phyloP scores from a whole-genome alignment of 2,113 vertebrate genomes.

The Saiga tatarica region DNA sequence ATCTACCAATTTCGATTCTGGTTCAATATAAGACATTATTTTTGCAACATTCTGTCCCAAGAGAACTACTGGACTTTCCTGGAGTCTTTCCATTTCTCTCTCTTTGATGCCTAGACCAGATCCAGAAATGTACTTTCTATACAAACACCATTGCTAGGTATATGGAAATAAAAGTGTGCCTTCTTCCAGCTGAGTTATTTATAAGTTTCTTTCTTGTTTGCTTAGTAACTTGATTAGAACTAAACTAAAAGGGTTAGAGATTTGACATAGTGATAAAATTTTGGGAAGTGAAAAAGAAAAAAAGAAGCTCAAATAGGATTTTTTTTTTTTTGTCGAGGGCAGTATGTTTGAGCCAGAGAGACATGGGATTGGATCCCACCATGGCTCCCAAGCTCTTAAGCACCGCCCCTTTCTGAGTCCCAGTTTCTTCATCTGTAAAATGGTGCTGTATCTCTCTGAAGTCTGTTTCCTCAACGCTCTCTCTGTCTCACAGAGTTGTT shows the following conservation, averaged over 20 bases:
- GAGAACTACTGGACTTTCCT: not conserved
- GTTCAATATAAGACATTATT: not conserved
- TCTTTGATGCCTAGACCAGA: not conserved
- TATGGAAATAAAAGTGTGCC: not conserved
- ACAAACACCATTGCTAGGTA: not conserved
- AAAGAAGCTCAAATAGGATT: conserved; percentile 45
- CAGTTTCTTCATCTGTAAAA: not conserved
- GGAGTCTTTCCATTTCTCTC: not conserved
- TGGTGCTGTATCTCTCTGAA: not conserved
- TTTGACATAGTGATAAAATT: conserved; percentile 74
- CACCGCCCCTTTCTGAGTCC: not conserved
- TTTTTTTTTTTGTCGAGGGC: not conserved
- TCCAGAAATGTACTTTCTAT: not conserved
- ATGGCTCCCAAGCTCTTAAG: not conserved
- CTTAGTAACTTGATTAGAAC: conserved; percentile 73
- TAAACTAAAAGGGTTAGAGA: conserved; percentile 69
- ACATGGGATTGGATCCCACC: not conserved
- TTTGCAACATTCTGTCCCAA: not conserved
- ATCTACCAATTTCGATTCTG: not conserved
- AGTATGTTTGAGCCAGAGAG: not conserved
- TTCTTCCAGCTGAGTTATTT: not conserved
- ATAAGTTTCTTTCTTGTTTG: conserved; percentile 18
- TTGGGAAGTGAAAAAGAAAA: conserved; percentile 59
- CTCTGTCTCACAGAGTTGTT: not conserved
- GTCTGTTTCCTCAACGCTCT: not conserved